Base-by-base conservation (phyloP, 2,888 invertebrate species). In the Sinodicranocentrus sp. region DNA sequence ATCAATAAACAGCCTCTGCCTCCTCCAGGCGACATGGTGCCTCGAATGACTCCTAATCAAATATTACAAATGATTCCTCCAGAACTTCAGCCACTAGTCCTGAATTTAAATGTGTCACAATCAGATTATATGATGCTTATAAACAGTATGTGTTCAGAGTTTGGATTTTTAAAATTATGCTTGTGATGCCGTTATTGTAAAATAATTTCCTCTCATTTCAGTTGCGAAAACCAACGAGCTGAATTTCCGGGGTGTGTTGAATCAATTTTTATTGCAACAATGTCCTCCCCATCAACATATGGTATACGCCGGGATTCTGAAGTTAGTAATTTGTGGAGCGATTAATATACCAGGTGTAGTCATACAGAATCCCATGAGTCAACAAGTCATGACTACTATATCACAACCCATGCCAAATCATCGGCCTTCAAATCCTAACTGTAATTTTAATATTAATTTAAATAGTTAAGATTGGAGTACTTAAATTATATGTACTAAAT, bases 41-140 rank as follows among this genome's bases (percentile, higher is more conserved):
- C 73, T 73, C 72, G 63, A 21, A 28, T 84, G 59, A 80, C 75
- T 15, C 77, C 84, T 13, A 28, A 82, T 26, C 84, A 86, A 67
- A 61, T 84, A 13, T 28, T 86, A 33, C 70, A 76, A 25, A 75
- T 82, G 82, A 70, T 86, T 68, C 86, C 84, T 17, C 78, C 71
- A 23, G 84, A 86, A n/a, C 52, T 84, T 10, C 79, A 79, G 23
- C 73, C 63, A n/a, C 48, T 84, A 48, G 68, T 86, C 25, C 28
- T 82, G 21, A 82, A 57, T 17, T 15, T 73, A 25, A 73, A 73
- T 44, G 63, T 82, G 3, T 33, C 67, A 23, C 65, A 82, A 19
- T 67, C 63, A 65, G 82, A 82, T 44, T 73, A 17, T n/a, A 33
- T 73, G 26, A 67, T 73, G 44, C 73, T 82, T 48, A 54, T 39